A percentile compares a stretch with the other conserved stretches of the same genome.
phyloP scores from a whole-genome alignment of 2,113 vertebrate species.

The Hydrochoerus hydrochaeris region DNA sequence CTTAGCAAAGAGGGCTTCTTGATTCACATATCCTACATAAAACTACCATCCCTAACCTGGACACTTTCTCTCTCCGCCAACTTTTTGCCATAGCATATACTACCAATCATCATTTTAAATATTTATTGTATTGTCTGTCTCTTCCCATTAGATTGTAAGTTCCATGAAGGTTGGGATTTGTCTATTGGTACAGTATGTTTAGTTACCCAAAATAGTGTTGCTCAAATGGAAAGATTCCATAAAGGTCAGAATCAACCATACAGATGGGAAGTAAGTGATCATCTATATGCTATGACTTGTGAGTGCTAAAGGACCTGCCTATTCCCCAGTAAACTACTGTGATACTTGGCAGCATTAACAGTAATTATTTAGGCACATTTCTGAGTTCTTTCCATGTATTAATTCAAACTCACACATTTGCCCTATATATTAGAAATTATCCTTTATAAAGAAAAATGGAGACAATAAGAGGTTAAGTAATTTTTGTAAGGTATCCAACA shows the following conservation, averaged over 20 bases:
- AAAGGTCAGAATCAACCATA: conserved; percentile 15
- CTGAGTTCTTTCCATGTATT: conserved; percentile 31
- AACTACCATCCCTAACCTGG: not conserved
- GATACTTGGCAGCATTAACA: not conserved
- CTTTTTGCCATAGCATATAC: not conserved
- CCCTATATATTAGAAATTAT: not conserved
- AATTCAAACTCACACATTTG: conserved; percentile 35
- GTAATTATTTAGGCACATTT: conserved; percentile 38
- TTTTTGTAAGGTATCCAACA: not conserved
- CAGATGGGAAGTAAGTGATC: not conserved
- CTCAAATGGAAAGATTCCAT: not conserved
- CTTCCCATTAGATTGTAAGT: conserved; percentile 2
- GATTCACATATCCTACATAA: not conserved
- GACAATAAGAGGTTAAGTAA: not conserved
- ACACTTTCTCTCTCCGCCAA: not conserved
- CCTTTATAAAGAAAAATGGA: not conserved
- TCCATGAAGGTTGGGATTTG: not conserved
- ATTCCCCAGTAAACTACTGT: not conserved
- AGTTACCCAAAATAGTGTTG: conserved; percentile 7
- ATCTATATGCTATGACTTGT: not conserved
- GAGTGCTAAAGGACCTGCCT: not conserved
- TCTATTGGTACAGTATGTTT: not conserved
- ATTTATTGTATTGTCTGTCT: conserved; percentile 19
- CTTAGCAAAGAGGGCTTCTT: not conserved
- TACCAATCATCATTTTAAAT: not conserved